Evolutionary conservation across 1,140 invertebrate genomes (phyloP).

Genomic region (Tigriopus japonicus): DNA sequence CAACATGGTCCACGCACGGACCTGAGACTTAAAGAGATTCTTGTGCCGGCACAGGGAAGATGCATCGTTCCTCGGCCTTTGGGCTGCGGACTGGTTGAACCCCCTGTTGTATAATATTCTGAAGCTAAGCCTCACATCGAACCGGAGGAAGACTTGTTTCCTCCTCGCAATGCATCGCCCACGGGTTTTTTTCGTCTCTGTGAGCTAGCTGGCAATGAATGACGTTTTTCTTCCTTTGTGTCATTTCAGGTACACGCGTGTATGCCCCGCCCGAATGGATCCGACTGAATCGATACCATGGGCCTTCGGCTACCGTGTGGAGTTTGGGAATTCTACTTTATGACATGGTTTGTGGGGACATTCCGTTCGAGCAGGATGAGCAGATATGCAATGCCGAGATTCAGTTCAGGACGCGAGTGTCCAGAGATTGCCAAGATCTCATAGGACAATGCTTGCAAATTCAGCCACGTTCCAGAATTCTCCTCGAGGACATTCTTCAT

Average conservation of each 20-base stretch:
- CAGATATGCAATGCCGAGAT: constrained; percentile 38
- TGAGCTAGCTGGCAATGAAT: too few relatives aligned
- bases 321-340: constrained; percentile 45
- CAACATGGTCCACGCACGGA: too few relatives aligned
- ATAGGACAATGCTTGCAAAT: constrained; percentile 36
- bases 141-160: too few relatives aligned
- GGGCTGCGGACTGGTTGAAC: too few relatives aligned
- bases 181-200: too few relatives aligned
- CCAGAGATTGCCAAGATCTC: constrained; percentile 37
- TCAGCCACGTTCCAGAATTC: constrained; percentile 32
- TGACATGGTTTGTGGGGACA: constrained; percentile 49
- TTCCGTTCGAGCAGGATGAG: constrained; percentile 46
- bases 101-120: too few relatives aligned
- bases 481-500: constrained; percentile 35
- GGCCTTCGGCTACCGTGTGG: constrained; percentile 41
- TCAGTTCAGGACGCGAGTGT: constrained; percentile 29
- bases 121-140: too few relatives aligned
- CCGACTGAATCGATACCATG: constrained; percentile 35
- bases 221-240: constrained; percentile 23
- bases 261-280: constrained; percentile 54
- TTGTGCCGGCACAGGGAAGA: too few relatives aligned
- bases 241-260: constrained; percentile 36
- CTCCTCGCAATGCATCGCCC: too few relatives aligned
- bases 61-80: too few relatives aligned
- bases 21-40: too few relatives aligned